Percentiles rank a stretch among this genome's conserved stretches.
Conservation (phyloP, 2,888 invertebrate genomes). For the Flexamia atlantica region DNA sequence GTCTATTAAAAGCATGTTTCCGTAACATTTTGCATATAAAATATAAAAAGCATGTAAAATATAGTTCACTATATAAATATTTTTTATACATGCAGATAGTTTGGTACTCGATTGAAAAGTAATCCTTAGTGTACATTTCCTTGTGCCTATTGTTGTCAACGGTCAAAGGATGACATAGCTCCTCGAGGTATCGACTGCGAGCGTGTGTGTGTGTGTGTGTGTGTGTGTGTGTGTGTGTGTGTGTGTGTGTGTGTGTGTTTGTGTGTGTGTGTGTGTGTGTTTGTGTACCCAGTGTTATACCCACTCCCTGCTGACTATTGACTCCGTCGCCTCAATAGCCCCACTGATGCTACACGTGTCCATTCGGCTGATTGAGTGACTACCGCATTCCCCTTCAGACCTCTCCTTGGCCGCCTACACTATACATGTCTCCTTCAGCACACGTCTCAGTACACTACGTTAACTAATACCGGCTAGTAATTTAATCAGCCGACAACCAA, state of each 20-base stretch:
- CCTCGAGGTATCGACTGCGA: not conserved
- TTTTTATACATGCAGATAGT: too few species aligned
- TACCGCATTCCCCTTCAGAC: not conserved
- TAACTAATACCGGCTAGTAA: not conserved
- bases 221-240: not conserved
- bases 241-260: too few species aligned
- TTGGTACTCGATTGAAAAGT: too few species aligned
- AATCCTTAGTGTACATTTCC: not conserved
- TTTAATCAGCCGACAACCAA: not conserved
- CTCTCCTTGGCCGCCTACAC: not conserved
- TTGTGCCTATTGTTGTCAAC: not conserved
- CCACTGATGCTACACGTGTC: constrained; percentile 9
- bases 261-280: not conserved
- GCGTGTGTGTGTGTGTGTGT: not conserved
- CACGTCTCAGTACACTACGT: not conserved
- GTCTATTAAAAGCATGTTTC: too few species aligned
- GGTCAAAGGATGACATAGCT: not conserved
- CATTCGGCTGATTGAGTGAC: not conserved
- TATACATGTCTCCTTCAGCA: not conserved
- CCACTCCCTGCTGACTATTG: not conserved
- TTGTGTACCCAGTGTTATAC: constrained; percentile 12
- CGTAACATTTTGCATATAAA: too few species aligned
- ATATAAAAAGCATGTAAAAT: too few species aligned
- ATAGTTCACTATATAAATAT: too few species aligned
- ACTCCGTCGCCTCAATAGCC: not conserved